These are phyloP conservation scores for Bombus polaris DNA, from an alignment of 1,140 invertebrate genomes.

Conservation along the genomic window DNA sequence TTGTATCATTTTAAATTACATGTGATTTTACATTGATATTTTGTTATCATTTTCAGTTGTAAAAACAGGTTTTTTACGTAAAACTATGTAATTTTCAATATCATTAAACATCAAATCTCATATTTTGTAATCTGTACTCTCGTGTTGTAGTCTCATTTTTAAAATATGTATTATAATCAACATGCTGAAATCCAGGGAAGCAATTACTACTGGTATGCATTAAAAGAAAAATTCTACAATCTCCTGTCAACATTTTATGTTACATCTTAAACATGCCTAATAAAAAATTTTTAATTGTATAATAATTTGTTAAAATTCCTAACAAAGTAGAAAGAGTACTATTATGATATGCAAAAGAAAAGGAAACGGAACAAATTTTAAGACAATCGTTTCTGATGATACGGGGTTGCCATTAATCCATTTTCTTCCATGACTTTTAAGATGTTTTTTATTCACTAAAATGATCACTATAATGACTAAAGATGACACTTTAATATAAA, in stretches of 20 bases:
- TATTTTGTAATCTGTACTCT: constrained; percentile 63
- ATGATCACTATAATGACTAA: constrained; percentile 77
- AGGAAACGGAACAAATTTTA: not conserved
- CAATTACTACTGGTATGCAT: constrained; percentile 67
- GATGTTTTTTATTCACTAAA: constrained; percentile 72
- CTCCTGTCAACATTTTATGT: constrained; percentile 78
- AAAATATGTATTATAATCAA: constrained; percentile 70
- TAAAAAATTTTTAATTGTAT: constrained; percentile 80
- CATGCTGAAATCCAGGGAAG: constrained; percentile 54
- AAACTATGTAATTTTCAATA: constrained; percentile 42
- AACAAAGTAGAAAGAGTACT: not conserved
- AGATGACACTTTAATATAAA: constrained; percentile 79
- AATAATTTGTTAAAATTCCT: constrained; percentile 44
- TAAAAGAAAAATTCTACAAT: constrained; percentile 65
- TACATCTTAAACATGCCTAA: constrained; percentile 80
- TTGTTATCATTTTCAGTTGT: constrained; percentile 49
- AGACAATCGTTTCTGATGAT: not conserved
- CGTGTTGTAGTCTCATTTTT: constrained; percentile 67
- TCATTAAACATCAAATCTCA: constrained; percentile 52
- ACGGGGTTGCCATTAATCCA: constrained; percentile 7
- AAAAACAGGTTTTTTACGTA: constrained; percentile 22
- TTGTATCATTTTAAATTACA: constrained; percentile 41
- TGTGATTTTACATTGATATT: constrained; percentile 44
- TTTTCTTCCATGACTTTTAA: constrained; percentile 60
- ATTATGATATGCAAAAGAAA: not conserved